Evolutionary conservation across 2,113 vertebrate species (phyloP), one percentile per base, ranked within the genome.

Genomic region (Neomonachus schauinslandi): DNA sequence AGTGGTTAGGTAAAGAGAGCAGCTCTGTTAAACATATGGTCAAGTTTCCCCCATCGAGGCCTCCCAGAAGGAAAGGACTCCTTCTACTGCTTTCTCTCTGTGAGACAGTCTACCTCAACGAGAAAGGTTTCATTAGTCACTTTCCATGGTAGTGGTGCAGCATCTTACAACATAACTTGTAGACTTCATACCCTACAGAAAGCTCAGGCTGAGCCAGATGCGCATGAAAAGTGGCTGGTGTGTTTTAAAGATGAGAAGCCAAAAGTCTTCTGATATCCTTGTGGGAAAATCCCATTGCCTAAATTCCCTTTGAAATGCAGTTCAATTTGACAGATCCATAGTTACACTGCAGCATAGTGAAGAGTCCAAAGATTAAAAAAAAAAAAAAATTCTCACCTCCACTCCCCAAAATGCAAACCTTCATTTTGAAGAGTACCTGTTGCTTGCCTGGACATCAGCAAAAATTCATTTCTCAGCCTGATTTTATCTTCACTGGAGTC

Each of bases 41-140:
- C 91, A 98, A 85, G 96, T 46, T 97, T 91, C 85, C 92, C 57
- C 94, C 55, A 21, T 11, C 59, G 33, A 31, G 19, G 61, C 22
- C 49, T 97, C 86, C 71, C n/a, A 89, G 55, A 65, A 69, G 39
- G 15, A 97, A 97, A 5, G 2, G 57, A 79, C 7, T 74, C 28
- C n/a, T 90, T 98, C 71, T 94, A 93, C 24, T 81, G 5, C 16
- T 79, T 89, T 97, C n/a, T 31, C 36, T 97, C 59, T 59, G 24
- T 77, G 91, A 71, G 21, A 28, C 36, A 96, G 59, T 80, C 55
- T 42, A 72, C 81, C 79, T 83, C 92, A 85, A 96, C 94, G 83
- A 97, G 72, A 71, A 97, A 36, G 21, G 82, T 91, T 97, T 92
- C n/a, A 76, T 86, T 89, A 97, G 59, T 96, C 57, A 93, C n/a